A percentile compares a stretch with the other conserved stretches of the same genome.
These are phyloP conservation scores for Drosophila varians DNA, from an alignment of 1,140 invertebrate genomes.

Conservation along the genomic window DNA sequence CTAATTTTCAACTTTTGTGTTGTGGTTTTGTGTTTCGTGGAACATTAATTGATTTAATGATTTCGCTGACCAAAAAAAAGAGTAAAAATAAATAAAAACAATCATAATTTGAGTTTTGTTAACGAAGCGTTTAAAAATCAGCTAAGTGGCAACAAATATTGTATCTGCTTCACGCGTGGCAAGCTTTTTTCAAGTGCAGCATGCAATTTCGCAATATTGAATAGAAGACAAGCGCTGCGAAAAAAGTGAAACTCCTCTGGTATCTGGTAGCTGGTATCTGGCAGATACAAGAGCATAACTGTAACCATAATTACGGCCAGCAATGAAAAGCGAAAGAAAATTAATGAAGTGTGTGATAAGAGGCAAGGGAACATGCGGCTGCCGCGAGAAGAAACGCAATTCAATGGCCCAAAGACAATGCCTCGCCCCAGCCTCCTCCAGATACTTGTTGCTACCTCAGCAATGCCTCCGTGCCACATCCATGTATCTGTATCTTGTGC, in stretches of 20 bases:
- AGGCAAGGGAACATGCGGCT: conserved; percentile 67
- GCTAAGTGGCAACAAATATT: conserved; percentile 66
- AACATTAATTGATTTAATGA: conserved; percentile 73
- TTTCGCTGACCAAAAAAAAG: conserved; percentile 35
- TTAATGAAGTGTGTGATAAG: conserved; percentile 81
- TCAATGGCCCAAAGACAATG: conserved; percentile 25
- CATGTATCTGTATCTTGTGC: conserved; percentile 32
- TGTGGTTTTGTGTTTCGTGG: conserved; percentile 26
- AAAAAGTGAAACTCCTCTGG: conserved; percentile 71
- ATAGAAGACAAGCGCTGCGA: conserved; percentile 36
- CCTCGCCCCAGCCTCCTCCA: neutral
- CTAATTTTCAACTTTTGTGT: conserved; percentile 31
- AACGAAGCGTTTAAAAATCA: conserved; percentile 68
- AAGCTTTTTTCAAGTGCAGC: conserved; percentile 75
- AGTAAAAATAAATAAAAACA: neutral
- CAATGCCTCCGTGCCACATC: conserved; percentile 36
- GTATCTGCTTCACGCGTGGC: conserved; percentile 73
- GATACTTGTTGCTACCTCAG: conserved; percentile 11
- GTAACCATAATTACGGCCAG: conserved; percentile 69
- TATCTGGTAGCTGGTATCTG: conserved; percentile 30
- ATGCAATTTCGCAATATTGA: conserved; percentile 72
- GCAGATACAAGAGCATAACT: conserved; percentile 60
- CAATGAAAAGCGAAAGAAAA: conserved; percentile 79
- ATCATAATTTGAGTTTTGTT: conserved; percentile 56
- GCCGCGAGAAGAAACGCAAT: conserved; percentile 15